A percentile compares a stretch with the other conserved stretches of the same genome.
phyloP scores from a whole-genome alignment of 2,888 invertebrate genomes.

The Stenoptilia bipunctidactyla region DNA sequence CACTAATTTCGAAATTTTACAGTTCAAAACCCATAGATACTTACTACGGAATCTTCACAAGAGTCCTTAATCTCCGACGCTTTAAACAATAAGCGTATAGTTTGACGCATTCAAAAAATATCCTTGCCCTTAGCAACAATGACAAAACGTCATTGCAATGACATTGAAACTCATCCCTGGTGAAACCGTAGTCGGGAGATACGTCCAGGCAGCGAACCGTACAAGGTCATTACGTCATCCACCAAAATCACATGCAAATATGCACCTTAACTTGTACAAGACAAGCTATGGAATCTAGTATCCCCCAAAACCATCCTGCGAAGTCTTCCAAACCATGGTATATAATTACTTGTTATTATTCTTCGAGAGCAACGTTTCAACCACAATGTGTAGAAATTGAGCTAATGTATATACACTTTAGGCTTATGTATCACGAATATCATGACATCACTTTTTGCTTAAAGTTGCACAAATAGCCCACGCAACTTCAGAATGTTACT shows the following conservation, averaged over 20 bases:
- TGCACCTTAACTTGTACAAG: neutral
- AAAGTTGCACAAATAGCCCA: no score
- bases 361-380: neutral
- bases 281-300: neutral
- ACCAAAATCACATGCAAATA: neutral
- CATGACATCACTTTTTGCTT: no score
- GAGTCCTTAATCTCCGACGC: no score
- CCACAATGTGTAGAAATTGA: no score
- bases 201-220: conserved; percentile 52
- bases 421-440: neutral
- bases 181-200: conserved; percentile 59
- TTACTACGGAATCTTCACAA: no score
- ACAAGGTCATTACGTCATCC: conserved; percentile 55
- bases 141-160: conserved; percentile 33
- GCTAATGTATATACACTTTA: no score
- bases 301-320: neutral
- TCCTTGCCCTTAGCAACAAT: conserved; percentile 43
- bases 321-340: neutral
- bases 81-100: no score
- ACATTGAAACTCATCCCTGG: conserved; percentile 60
- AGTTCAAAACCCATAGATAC: no score
- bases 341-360: neutral
- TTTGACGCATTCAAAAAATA: conserved; percentile 13
- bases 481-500: no score
- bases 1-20: no score